Base-by-base conservation (phyloP, 2,113 vertebrate species). In the Anseranas semipalmata region DNA sequence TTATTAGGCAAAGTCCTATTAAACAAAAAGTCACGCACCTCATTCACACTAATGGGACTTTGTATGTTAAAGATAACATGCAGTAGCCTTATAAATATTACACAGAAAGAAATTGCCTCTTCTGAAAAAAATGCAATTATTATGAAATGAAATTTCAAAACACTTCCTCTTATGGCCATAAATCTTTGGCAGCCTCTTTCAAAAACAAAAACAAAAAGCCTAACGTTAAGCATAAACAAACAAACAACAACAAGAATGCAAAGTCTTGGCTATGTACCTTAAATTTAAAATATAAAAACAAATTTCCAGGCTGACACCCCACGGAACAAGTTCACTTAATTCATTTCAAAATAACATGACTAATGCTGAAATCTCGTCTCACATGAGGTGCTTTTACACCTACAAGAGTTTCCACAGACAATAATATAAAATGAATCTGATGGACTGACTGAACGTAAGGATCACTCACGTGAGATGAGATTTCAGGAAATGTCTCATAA, bases 11-110 rank as follows among this genome's bases (percentile, higher is more conserved):
- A 96, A 90, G 77, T 96, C 97, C 83, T 97, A 94, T 93, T 94
- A 95, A 96, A 93, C 91, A 97, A 97, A 95, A 96, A 97, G 80
- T 86, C 94, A 94, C 62, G 48, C 93, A 96, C 90, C 91, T 96
- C 95, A 87, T 73, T 97, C 58, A 2, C 79, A 68, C 87, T 94
- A 95, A 95, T 90, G 80, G 93, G 77, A 94, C 90, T 97, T 96
- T 75, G 58, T 18, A 65, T 91, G 87, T 90, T 96, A 97, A 98
- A 98, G 81, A 95, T 59, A 97, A 90, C 86, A 87, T 73, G 77
- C 37, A 73, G 50, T n/a, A 76, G 66, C 33, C 62, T 93, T 93
- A 85, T 87, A 91, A 87, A 86, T 85, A 90, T 85, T 93, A 88
- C 68, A 97, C 17, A 71, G 77, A 66, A 91, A 94, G 73, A 92